A percentile compares a stretch with the other conserved stretches of the same genome.
phyloP scores from a whole-genome alignment of 2,113 vertebrate species.

The Thermophis baileyi region DNA sequence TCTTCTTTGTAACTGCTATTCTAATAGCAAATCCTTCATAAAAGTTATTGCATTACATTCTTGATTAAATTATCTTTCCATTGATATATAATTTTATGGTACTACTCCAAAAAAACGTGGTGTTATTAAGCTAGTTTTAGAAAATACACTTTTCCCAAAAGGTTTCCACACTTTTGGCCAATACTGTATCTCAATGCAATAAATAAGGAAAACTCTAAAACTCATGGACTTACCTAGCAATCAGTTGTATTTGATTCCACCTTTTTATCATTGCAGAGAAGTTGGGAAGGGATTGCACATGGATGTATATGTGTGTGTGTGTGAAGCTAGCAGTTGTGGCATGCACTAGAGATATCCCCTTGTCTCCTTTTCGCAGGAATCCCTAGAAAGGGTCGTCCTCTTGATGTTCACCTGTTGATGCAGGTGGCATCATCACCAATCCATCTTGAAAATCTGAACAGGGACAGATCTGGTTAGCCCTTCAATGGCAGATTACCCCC shows the following conservation, averaged over 20 bases:
- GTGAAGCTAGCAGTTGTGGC: not conserved
- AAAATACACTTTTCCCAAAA: no score
- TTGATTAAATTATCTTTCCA: no score
- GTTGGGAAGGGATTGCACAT: not conserved
- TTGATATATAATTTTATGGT: no score
- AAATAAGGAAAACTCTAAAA: not conserved
- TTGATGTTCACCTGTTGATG: not conserved
- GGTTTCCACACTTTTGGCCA: no score
- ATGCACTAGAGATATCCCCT: not conserved
- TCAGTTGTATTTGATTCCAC: not conserved
- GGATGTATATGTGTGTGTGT: not conserved
- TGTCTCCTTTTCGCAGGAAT: not conserved
- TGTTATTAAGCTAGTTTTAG: no score
- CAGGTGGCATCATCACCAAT: not conserved
- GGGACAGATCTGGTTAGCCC: not conserved
- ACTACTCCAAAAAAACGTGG: no score
- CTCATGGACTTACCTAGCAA: not conserved
- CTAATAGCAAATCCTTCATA: no score
- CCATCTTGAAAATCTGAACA: not conserved
- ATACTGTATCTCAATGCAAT: not conserved
- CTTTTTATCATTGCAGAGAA: not conserved
- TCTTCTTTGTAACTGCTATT: no score
- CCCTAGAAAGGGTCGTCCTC: not conserved
- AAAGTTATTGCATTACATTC: no score
- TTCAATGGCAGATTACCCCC: not conserved